Evolutionary conservation across 2,888 invertebrate species (phyloP), one percentile per base, ranked within the genome.

Genomic region (Hymenopus coronatus): DNA sequence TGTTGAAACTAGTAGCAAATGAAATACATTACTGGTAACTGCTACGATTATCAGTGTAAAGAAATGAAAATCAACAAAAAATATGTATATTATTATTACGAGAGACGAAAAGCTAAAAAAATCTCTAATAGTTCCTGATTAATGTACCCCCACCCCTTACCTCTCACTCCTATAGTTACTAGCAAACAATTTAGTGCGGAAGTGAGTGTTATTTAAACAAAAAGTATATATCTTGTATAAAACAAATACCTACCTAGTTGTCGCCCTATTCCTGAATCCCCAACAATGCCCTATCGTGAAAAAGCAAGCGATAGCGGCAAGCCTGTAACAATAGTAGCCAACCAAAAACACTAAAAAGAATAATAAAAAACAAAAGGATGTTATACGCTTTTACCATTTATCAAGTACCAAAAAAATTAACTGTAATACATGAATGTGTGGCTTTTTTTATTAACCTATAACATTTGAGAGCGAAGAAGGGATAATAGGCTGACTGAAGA

Each of bases 361-460:
- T 20, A 20, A 70, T 20, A 70, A 70, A 70, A 70, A 70, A 70
- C 15, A 70, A 84, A 87, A 82, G 82, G 82, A 87, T 87, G 87
- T 87, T 87, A 87, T 87, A 87, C 87, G 87, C 87, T 87, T 87
- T 82, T 33, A 87, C 82, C 82, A 82, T 87, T 87, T 82, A 87
- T 87, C 87, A 82, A 87, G 82, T 87, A 87, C 87, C 87, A 87
- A 87, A 87, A n/a, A 87, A 87, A 82, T 70, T 70, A 70, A 87
- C 82, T 40, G 82, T 87, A 87, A 87, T 87, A 87, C 81, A 87
- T 87, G 87, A 82, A 82, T 87, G 87, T 70, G 87, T 87, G 87
- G 87, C 87, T 87, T 87, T 86, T 86, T 82, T 82, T 87, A 87
- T 87, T 70, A 82, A 82, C 82, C 82, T 87, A 81, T 82, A 87